Evolutionary conservation across 2,113 vertebrate genomes (phyloP).

Genomic region (Enhydra lutris): DNA sequence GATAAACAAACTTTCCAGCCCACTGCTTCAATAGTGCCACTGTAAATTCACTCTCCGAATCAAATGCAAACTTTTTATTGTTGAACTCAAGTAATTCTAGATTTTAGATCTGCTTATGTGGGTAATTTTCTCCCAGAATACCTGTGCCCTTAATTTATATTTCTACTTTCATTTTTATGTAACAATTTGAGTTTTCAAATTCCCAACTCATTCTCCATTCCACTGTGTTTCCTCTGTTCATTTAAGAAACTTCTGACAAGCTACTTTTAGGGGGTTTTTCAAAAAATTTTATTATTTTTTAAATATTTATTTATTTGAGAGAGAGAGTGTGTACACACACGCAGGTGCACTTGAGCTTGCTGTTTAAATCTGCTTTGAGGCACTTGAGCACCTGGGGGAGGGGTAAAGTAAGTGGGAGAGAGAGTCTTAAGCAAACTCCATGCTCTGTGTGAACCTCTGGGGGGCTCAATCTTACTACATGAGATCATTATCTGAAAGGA

Average conservation of each 20-base stretch:
- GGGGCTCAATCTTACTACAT: not conserved
- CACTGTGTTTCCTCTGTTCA: not conserved
- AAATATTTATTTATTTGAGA: not conserved
- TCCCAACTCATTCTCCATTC: not conserved
- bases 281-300: not conserved
- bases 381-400: not conserved
- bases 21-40: not conserved
- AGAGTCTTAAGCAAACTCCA: not conserved
- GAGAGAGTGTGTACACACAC: not conserved
- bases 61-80: not conserved
- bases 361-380: too few species aligned
- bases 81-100: not conserved
- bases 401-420: not conserved
- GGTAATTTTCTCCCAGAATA: not conserved
- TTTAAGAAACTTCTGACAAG: not conserved
- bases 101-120: not conserved
- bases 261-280: not conserved
- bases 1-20: not conserved
- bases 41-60: not conserved
- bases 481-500: not conserved
- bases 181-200: not conserved
- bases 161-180: not conserved
- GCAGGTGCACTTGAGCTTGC: not conserved
- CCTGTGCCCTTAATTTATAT: not conserved
- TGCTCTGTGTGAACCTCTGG: not conserved